Base-by-base conservation (phyloP, 2,888 invertebrate species). In the Drosophila antonietae region DNA sequence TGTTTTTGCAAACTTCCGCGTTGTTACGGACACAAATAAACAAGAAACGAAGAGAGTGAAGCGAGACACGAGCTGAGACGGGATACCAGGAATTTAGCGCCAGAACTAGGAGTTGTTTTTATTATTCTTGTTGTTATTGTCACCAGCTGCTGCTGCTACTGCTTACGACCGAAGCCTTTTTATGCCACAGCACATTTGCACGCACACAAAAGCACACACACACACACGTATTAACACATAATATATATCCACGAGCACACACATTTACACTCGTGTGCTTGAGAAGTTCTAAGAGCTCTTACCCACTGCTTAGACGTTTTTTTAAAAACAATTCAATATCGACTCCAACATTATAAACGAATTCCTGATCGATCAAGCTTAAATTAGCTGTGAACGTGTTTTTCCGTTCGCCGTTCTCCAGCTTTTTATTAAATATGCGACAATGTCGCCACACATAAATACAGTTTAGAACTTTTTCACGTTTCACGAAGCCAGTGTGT, bases 291-390 rank as follows among this genome's bases (percentile, higher is more conserved):
- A 80, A 75, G 39, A 56, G 56, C 57, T 75, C 91, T 91, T 89
- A 93, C 93, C 93, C 90, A 81, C 91, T 91, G 70, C 72, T 90
- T 47, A 83, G 76, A 37, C 89, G 89, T 62, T 91, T 90, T 66
- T 90, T 89, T 70, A 93, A 72, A 83, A 91, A 93, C 65, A 90
- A 77, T 66, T 91, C 90, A 75, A 93, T 91, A 84, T 93, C 93
- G 75, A 83, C 81, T 70, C 91, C 90, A 76, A 93, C 92, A 91
- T 92, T 92, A 68, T 93, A 88, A 53, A 93, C 90, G 84, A 93
- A 93, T 76, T 93, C 91, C 72, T 93, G 92, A 81, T 93, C 93
- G 67, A 88, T 80, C 73, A 91, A 80, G 79, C 91, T 93, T 76
- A 93, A 82, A 83, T 81, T 92, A 66, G 84, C 78, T 67, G 87